Conservation (phyloP, 2,797 vertebrate genomes). For the Tapirus indicus region DNA sequence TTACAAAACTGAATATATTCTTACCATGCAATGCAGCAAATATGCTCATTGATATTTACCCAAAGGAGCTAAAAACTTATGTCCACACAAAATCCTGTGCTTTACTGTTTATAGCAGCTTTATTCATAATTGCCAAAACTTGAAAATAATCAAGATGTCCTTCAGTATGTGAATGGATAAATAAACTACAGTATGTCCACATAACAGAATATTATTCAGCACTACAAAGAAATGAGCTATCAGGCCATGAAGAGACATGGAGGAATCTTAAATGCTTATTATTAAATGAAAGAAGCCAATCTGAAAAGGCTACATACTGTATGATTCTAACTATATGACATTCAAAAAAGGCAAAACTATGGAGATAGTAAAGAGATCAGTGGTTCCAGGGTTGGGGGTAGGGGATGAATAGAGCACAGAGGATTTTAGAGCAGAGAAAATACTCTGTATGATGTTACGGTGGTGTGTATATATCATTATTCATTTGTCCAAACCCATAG, state of each 20-base stretch:
- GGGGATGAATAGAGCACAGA: neutral
- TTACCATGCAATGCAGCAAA: neutral
- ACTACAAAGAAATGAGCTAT: neutral
- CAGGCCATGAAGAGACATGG: neutral
- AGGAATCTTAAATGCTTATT: neutral
- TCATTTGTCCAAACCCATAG: neutral
- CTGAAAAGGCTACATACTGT: neutral
- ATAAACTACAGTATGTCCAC: neutral
- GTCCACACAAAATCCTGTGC: neutral
- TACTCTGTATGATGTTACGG: neutral
- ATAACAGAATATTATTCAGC: neutral
- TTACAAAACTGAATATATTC: neutral
- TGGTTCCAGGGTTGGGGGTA: neutral
- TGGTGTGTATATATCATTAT: neutral
- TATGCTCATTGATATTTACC: neutral
- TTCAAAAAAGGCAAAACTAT: neutral
- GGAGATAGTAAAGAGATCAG: neutral
- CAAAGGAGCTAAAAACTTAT: neutral
- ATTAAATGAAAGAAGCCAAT: neutral
- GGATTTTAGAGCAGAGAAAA: neutral
- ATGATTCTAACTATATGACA: neutral
- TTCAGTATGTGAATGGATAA: neutral
- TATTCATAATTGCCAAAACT: neutral
- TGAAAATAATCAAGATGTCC: neutral
- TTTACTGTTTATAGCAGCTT: neutral